phyloP scores from a whole-genome alignment of 2,888 invertebrate genomes.

The Lepidocyrtinus sp. region DNA sequence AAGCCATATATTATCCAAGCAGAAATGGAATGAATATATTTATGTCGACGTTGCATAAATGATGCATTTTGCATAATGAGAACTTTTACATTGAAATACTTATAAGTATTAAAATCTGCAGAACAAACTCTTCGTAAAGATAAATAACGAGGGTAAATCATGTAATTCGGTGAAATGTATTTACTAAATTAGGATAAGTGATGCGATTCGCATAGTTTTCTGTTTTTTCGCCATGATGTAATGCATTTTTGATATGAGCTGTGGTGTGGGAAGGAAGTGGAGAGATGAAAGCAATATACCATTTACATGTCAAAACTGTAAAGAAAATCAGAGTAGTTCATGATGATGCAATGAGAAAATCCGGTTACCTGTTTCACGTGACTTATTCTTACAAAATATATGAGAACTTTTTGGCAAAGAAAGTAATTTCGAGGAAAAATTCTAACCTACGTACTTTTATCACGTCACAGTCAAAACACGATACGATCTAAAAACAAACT shows the following conservation, averaged over 20 bases:
- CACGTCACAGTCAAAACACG: no score
- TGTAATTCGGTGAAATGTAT: no score
- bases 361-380: not conserved
- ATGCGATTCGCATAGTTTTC: conserved; percentile 33
- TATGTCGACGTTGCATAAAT: not conserved
- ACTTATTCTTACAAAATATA: not conserved
- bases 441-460: no score
- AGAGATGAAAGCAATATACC: not conserved
- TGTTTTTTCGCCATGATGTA: not conserved
- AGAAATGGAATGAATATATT: not conserved
- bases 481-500: no score
- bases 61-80: not conserved
- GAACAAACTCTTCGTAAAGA: no score
- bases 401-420: not conserved
- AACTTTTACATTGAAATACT: not conserved
- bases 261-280: no score
- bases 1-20: not conserved
- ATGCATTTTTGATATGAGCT: no score
- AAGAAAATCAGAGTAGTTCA: no score
- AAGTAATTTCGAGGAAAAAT: no score
- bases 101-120: no score
- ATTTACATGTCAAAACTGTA: not conserved
- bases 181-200: conserved; percentile 25
- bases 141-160: no score
- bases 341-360: not conserved